Evolutionary conservation across 2,113 vertebrate genomes (phyloP), one percentile per base, ranked within the genome.

Genomic region (Leucoraja erinaceus): DNA sequence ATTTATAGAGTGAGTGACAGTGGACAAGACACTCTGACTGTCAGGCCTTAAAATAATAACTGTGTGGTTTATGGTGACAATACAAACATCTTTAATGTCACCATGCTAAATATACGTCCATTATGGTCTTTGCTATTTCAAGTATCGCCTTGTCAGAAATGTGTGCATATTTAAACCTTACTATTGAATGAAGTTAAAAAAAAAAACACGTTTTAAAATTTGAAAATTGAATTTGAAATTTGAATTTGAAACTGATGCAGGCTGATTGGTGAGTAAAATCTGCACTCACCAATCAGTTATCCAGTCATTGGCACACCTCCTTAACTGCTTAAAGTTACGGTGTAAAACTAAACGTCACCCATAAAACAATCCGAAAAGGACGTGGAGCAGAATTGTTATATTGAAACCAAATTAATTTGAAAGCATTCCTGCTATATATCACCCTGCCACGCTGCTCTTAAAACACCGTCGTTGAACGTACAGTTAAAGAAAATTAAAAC

Each of bases 341-440:
- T 28, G 33, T 28, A 91, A 54, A 91, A 25, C 54, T 72, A 74
- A 70, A 28, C 22, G 38, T 6, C 22, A 54, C 31, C 3, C 1
- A 22, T 91, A 70, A 91, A 91, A 72, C 9, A 72, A 25, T 72
- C 66, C 25, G 38, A 70, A 20, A 91, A 20, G 8, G 20, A 70
- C 0, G 7, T 72, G 90, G 14, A 10, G 4, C 68, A 54, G 33
- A 91, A 72, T 28, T 70, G 90, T 54, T 70, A 91, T 54, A 91
- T 91, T 72, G 33, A 72, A 91, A 91, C 70, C 28, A 38, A 54
- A 72, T 74, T 47, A 70, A 74, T 70, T 54, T 91, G 66, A 91
- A 91, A 91, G 22, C 33, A 54, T 25, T 72, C 18, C 38, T 14
- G 31, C 72, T 31, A 47, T 47, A 70, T 38, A 91, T 68, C 31